Percentiles rank a stretch among this genome's conserved stretches.
Evolutionary conservation across 2,113 vertebrate species (phyloP).

Genomic region (Crotalus helleri): DNA sequence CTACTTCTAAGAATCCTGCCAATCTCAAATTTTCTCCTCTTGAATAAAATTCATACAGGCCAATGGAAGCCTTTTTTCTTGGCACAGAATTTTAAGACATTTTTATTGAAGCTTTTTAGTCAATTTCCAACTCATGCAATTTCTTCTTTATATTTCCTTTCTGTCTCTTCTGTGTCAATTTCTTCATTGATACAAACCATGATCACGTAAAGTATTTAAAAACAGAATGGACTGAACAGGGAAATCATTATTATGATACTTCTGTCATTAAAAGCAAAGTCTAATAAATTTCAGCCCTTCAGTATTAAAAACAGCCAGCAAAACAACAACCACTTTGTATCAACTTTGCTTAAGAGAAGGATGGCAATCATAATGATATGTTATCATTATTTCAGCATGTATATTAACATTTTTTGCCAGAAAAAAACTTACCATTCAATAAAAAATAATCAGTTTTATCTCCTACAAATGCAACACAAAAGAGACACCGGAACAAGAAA

Average conservation of each 20-base stretch:
- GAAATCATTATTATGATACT: constrained; percentile 39
- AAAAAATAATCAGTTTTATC: neutral
- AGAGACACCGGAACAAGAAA: too few relatives aligned
- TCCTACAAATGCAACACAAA: neutral
- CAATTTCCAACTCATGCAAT: constrained; percentile 33
- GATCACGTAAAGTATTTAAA: constrained; percentile 29
- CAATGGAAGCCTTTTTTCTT: constrained; percentile 7
- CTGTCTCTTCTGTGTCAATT: constrained; percentile 10
- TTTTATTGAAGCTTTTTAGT: constrained; percentile 38
- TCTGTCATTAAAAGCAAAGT: constrained; percentile 21
- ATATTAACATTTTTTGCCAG: neutral
- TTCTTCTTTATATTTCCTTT: constrained; percentile 18
- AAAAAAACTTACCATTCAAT: neutral
- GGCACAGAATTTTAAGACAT: constrained; percentile 23
- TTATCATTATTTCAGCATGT: neutral
- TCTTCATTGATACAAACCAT: constrained; percentile 37
- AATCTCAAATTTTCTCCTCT: constrained; percentile 20
- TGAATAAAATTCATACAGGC: constrained; percentile 34
- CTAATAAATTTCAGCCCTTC: constrained; percentile 23
- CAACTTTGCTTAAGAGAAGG: constrained; percentile 4
- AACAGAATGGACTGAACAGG: constrained; percentile 42
- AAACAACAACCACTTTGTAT: neutral
- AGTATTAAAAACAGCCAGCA: neutral
- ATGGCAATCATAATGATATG: neutral
- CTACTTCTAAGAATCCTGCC: neutral